Percentiles rank a stretch among this genome's conserved stretches.
Evolutionary conservation across 2,797 vertebrate species (phyloP).

Genomic region (Gallinago stenura): DNA sequence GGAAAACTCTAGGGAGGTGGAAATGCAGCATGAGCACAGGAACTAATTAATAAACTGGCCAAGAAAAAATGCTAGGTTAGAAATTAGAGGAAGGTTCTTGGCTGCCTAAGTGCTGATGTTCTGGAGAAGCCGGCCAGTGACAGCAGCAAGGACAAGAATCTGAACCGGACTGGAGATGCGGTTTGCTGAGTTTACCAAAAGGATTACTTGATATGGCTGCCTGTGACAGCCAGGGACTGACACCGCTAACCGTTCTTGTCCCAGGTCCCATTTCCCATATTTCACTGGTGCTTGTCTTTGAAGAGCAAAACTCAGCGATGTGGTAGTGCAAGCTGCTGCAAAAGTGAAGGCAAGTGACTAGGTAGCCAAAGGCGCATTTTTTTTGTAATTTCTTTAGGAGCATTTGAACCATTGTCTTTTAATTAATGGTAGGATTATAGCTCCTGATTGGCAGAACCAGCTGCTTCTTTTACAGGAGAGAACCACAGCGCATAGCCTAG

Average conservation of each 20-base stretch:
- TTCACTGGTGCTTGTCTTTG: background rate
- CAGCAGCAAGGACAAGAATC: background rate
- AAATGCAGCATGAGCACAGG: background rate
- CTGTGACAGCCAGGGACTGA: background rate
- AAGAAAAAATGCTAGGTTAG: constrained; percentile 20
- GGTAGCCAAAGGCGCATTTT: background rate
- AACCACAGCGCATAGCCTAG: background rate
- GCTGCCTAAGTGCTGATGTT: background rate
- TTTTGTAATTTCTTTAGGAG: background rate
- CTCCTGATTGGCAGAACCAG: background rate
- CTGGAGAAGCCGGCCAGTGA: background rate
- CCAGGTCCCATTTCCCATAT: background rate
- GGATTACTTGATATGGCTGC: background rate
- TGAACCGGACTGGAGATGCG: fast-evolving
- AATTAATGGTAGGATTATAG: background rate
- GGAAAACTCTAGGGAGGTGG: background rate
- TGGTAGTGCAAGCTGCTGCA: background rate
- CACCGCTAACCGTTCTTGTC: background rate
- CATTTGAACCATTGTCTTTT: background rate
- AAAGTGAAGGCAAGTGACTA: background rate
- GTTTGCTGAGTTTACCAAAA: background rate
- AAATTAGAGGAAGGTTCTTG: background rate
- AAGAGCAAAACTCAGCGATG: background rate
- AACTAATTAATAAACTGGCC: background rate
- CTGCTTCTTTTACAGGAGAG: background rate